A percentile compares a stretch with the other conserved stretches of the same genome.
Conservation (phyloP, 2,797 vertebrate species). For the Strix occidentalis region DNA sequence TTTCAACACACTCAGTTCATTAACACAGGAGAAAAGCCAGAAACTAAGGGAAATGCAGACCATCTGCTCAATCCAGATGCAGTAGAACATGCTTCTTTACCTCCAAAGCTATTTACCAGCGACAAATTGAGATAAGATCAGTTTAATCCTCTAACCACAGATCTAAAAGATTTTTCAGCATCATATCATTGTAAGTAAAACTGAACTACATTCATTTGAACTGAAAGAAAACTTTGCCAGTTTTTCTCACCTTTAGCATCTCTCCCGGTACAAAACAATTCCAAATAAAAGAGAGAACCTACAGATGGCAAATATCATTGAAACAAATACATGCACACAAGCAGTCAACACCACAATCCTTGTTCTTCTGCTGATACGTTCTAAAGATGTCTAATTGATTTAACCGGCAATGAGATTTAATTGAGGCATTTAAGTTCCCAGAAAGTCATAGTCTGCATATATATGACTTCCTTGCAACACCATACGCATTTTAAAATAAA, state of each 20-base stretch:
- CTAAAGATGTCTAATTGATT: not conserved
- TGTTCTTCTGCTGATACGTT: not conserved
- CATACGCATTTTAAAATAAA: not conserved
- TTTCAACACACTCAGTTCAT: constrained; percentile 60
- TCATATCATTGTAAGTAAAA: not conserved
- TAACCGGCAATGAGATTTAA: not conserved
- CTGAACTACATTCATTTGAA: not conserved
- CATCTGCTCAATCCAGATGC: constrained; percentile 78
- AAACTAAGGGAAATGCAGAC: constrained; percentile 68
- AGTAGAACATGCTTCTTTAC: constrained; percentile 73
- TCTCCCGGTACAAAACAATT: not conserved
- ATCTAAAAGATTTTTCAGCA: not conserved
- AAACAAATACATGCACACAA: not conserved
- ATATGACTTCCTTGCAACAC: not conserved
- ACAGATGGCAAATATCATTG: not conserved
- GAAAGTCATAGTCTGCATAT: not conserved
- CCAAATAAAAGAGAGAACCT: not conserved
- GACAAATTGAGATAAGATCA: constrained; percentile 5
- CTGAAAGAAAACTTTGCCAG: constrained; percentile 21
- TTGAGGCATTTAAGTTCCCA: not conserved
- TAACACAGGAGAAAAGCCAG: constrained; percentile 70
- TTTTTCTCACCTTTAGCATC: not conserved
- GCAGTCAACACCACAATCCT: not conserved
- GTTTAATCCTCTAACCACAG: constrained; percentile 34
- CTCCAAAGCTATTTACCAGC: constrained; percentile 58